These are phyloP conservation scores for Himantopus leucocephalus DNA, from an alignment of 2,113 vertebrate genomes.

Conservation along the genomic window DNA sequence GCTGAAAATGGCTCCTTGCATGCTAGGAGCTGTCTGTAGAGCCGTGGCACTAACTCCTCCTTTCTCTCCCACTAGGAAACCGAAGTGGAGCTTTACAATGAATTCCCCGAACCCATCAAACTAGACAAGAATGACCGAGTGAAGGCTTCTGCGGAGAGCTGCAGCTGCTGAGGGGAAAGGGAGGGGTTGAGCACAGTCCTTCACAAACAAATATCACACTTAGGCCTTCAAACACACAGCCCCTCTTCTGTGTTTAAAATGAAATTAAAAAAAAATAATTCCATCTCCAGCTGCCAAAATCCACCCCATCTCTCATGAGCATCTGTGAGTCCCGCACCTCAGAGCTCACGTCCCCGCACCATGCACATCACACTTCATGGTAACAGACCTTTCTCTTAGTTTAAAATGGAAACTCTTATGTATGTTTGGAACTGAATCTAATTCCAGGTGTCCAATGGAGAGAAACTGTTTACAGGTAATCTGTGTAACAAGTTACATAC, in stretches of 20 bases:
- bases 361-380: slow-evolving; percentile 53
- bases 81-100: slow-evolving; percentile 97
- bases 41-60: not conserved
- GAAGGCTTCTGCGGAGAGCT: slow-evolving; percentile 88
- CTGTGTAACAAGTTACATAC: slow-evolving; percentile 77
- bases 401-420: slow-evolving; percentile 61
- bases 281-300: slow-evolving; percentile 77
- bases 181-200: slow-evolving; percentile 78
- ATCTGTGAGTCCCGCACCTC: slow-evolving; percentile 52
- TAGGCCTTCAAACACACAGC: slow-evolving; percentile 80
- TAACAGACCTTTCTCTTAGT: slow-evolving; percentile 67
- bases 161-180: slow-evolving; percentile 90
- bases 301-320: slow-evolving; percentile 58
- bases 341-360: slow-evolving; percentile 41
- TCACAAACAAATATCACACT: slow-evolving; percentile 77
- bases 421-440: slow-evolving; percentile 69
- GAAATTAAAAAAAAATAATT: slow-evolving; percentile 24
- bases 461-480: slow-evolving; percentile 81
- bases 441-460: slow-evolving; percentile 72
- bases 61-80: slow-evolving; percentile 82
- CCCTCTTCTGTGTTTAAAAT: slow-evolving; percentile 71
- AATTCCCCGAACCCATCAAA: slow-evolving; percentile 98
- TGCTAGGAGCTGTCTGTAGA: not conserved
- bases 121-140: slow-evolving; percentile 93
- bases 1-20: not conserved